Base-by-base conservation (phyloP, 1,140 invertebrate species). In the Drosophila melanica region DNA sequence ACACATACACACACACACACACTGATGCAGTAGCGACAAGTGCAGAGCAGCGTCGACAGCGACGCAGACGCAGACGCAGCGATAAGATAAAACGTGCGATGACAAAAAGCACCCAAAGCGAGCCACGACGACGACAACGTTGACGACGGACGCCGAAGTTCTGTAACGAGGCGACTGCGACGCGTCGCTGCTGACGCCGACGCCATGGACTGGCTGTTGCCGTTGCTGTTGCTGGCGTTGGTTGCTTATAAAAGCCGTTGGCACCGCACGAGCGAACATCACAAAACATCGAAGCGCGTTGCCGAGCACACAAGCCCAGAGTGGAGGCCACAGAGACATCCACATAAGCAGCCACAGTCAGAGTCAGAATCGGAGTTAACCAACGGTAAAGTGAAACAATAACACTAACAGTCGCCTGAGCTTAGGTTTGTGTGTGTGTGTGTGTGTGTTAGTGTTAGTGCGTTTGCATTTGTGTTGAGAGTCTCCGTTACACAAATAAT, bases 71-170 rank as follows among this genome's bases (percentile, higher is more conserved):
- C 50, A 60, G 51, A 71, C 54, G 51, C 57, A 51, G 74, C 63
- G 82, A 86, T 82, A 89, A 89, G 82, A 86, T 86, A 86, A 86
- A 82, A 45, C 62, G 45, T 73, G 74, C 68, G 82, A 82, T 86
- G 82, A 86, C 82, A 86, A 87, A 86, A 78, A 79, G 82, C 84
- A 89, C 84, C 82, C 82, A 81, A 71, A 81, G 84, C 75, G 60
- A 67, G n/a, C 51, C 60, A 69, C 63, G 66, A 37, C 41, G 41
- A 33, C 57, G 12, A 33, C 67, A n/a, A 41, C 27, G 62, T 8
- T 42, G 65, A 47, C 20, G 65, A 74, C 41, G 71, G 42, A 68
- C 42, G 65, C 57, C 70, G 70, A 60, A 69, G 55, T 16, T 69
- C 65, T 54, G 60, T 50, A 53, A 30, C 59, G 66, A 60, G 39